A percentile compares a stretch with the other conserved stretches of the same genome.
Conservation (phyloP, 2,888 invertebrate species). For the Lithophane ornitopus region DNA sequence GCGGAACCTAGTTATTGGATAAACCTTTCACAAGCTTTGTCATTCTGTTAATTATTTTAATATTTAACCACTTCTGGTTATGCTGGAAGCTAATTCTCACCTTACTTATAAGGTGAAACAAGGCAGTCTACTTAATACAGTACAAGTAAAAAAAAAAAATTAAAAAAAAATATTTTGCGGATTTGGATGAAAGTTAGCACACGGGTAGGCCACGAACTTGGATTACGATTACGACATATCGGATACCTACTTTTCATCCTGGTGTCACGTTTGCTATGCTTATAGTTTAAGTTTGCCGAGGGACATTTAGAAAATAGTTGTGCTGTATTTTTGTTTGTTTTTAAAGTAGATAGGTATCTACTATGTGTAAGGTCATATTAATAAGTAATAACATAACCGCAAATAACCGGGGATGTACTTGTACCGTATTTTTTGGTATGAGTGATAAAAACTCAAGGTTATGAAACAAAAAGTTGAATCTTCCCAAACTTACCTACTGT, state of each 20-base stretch:
- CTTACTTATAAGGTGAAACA: neutral
- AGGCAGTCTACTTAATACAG: neutral
- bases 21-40: neutral
- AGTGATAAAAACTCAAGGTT: constrained; percentile 5
- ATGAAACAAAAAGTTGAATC: constrained; percentile 1
- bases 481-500: neutral
- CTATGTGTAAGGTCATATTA: neutral
- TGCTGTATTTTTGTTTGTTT: neutral
- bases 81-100: neutral
- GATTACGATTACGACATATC: too few species aligned
- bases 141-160: too few species aligned
- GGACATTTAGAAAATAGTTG: too few species aligned
- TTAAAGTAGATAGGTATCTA: neutral
- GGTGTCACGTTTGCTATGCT: too few species aligned
- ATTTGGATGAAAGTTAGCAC: too few species aligned
- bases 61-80: neutral
- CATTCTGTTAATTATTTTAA: neutral
- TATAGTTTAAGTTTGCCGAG: too few species aligned
- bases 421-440: too few species aligned
- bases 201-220: too few species aligned
- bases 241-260: too few species aligned
- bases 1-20: too few species aligned
- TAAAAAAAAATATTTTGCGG: too few species aligned
- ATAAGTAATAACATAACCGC: neutral
- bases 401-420: too few species aligned